phyloP scores from a whole-genome alignment of 2,797 vertebrate species.

The Rhabdomys pumilio region DNA sequence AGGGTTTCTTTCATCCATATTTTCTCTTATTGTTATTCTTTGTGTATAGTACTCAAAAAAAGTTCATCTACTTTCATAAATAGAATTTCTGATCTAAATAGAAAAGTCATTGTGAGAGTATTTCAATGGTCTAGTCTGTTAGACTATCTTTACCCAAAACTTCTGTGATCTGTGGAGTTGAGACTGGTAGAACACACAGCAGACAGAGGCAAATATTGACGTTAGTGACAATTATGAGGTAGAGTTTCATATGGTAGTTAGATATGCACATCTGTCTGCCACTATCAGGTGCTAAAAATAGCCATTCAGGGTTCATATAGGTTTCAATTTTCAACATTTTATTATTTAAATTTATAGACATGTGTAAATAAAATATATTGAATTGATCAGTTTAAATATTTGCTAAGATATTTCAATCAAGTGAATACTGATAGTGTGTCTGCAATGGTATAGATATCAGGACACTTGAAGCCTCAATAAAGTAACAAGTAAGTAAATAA shows the following conservation, averaged over 20 bases:
- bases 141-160: not conserved
- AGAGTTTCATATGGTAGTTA: not conserved
- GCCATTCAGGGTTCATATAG: not conserved
- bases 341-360: not conserved
- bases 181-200: not conserved
- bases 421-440: not conserved
- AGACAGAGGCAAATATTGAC: not conserved
- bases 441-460: not conserved
- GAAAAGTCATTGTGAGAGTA: not conserved
- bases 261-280: not conserved
- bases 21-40: not conserved
- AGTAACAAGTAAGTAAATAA: not conserved
- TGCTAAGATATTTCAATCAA: not conserved
- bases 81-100: not conserved
- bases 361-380: not conserved
- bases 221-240: not conserved
- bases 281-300: not conserved
- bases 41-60: not conserved
- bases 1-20: not conserved
- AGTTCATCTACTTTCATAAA: not conserved
- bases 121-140: not conserved
- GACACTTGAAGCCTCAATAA: not conserved
- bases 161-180: not conserved
- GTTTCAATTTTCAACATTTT: not conserved
- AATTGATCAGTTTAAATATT: constrained; percentile 39